Base-by-base conservation (phyloP, 2,113 vertebrate species). In the Nothoprocta perdicaria region DNA sequence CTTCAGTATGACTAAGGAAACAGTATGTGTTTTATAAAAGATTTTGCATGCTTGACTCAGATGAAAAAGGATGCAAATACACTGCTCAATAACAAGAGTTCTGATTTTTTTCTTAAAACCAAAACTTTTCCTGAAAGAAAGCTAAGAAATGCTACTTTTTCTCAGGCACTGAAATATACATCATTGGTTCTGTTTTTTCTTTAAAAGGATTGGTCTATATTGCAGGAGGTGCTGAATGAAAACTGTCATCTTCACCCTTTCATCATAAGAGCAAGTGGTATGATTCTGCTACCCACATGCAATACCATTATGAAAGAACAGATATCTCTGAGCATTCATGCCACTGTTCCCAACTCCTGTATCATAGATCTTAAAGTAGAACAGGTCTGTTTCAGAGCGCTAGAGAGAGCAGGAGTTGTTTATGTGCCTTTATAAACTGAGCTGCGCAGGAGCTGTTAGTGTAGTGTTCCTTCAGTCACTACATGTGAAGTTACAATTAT, bases 401-500 rank as follows among this genome's bases (percentile, higher is more conserved):
- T 1, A 41, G 33, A n/a, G 31, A 55, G 5, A 31, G 15, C 27
- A 31, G 29, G 15, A 7, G 9, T 7, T 9, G 18, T 65, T 26
- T 40, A 15, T 43, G 22, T 63, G 43, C 43, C 3, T 50, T 27
- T 10, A 19, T 78, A 60, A 5, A 5, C 27, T 14, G 1, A 41
- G 24, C 13, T 27, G 6, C 23, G 12, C 48, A 55, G 19, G n/a
- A 77, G 46, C 33, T 53, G 9, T 4, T 31, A 55, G 33, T 14
- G 22, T 18, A 14, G 14, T 58, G 46, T 46, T 80, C 5, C 11
- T 57, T 50, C 23, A 57, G 17, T 29, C 8, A 35, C 53, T 73
- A 55, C 1, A 0, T 14, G 8, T 0, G 10, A 57, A 9, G 10
- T 24, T 45, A 68, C 31, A 52, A 38, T 55, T 43, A 43, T 3